Conservation (phyloP, 2,888 invertebrate genomes). For the Thumatha senex region DNA sequence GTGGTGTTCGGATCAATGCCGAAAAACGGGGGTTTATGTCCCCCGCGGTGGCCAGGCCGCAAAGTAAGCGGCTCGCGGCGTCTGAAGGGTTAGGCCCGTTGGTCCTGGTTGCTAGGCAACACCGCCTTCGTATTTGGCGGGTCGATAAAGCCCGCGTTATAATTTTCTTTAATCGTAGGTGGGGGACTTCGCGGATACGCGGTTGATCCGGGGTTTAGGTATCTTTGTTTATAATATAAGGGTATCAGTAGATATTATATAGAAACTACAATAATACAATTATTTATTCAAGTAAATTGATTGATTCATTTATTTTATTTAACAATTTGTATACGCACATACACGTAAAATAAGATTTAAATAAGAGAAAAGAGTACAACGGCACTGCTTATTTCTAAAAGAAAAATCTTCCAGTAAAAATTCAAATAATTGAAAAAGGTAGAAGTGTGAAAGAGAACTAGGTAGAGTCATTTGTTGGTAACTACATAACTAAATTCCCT, state of each 20-base stretch:
- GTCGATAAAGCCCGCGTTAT: conserved; percentile 72
- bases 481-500: no score
- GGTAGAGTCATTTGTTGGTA: no score
- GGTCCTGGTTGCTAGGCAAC: conserved; percentile 73
- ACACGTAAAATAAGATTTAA: no score
- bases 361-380: no score
- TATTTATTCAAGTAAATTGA: no score
- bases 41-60: conserved; percentile 63
- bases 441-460: no score
- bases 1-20: conserved; percentile 76
- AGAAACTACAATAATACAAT: not conserved
- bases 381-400: no score
- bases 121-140: conserved; percentile 61
- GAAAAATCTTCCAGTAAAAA: no score
- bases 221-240: conserved; percentile 40
- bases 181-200: conserved; percentile 37
- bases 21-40: conserved; percentile 73
- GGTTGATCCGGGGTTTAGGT: conserved; percentile 43
- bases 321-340: no score
- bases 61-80: conserved; percentile 77
- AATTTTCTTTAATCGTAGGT: conserved; percentile 74
- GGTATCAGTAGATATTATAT: conserved; percentile 2
- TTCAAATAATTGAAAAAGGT: no score
- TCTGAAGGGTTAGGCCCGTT: conserved; percentile 75
- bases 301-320: no score